Evolutionary conservation across 2,113 vertebrate genomes (phyloP), one percentile per base, ranked within the genome.

Genomic region (Puntigrus tetrazona): DNA sequence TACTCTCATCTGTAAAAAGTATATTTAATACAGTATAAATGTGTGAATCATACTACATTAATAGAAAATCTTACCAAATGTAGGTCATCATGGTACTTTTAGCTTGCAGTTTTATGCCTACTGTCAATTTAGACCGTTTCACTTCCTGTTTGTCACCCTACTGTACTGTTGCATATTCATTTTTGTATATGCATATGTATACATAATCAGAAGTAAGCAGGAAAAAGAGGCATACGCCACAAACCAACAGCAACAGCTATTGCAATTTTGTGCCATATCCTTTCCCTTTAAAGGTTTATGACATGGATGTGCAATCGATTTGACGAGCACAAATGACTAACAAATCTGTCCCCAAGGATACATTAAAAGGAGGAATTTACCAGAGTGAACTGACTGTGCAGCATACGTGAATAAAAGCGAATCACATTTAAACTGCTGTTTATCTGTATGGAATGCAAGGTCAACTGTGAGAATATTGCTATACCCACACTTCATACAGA

Each of bases 321-420:
- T 47, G n/a, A 16, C 10, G 29, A 55, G 45, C 27, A 14, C 22
- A 61, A 79, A 63, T 8, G 4, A 45, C 77, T 13, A 41, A 29
- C 73, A 79, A 27, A 63, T 29, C 34, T 79, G 22, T 67, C 25
- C 59, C 25, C 25, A 67, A 45, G 38, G 78, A 63, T 65, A 31
- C 27, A 43, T 43, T 43, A 29, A 79, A 65, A 80, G 4, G 2
- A 65, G 14, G 27, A n/a, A 55, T 78, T 78, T 4, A 20, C 34
- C 3, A 18, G 34, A 61, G 34, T 78, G 36, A 61, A 78, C 29
- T 29, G 36, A 20, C 25, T 67, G 25, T 38, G 41, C 25, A 43
- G 25, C n/a, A n/a, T 31, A 31, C 0, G 4, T 45, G 5, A 25
- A 45, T 80, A 67, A 45, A 34, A 43, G 67, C 0, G 16, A 63